Evolutionary conservation across 2,888 invertebrate species (phyloP), one percentile per base, ranked within the genome.

Genomic region (Chymomyza caudatula): DNA sequence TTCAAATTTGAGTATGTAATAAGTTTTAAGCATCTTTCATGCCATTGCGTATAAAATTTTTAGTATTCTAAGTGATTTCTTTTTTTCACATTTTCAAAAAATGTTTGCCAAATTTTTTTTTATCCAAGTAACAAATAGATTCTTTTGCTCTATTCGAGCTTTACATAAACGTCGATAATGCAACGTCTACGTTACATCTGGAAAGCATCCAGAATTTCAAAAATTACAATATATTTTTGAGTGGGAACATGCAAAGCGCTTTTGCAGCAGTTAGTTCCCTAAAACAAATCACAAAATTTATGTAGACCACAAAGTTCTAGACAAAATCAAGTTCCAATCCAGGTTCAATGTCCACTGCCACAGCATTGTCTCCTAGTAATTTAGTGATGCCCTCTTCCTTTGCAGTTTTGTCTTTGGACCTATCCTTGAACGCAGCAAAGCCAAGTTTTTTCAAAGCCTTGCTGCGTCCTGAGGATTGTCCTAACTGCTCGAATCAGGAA

Each of bases 401-500:
- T 2, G 72, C 60, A 54, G 83, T 69, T 65, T 89, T 89, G 29
- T 85, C 78, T 76, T 89, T 88, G 80, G 90, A 87, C 88, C 87
- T 85, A 68, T 90, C 89, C 78, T 88, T 89, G 76, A 88, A 86
- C 66, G 83, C 80, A 67, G 80, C 74, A 68, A 87, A 80, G 67
- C 89, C 84, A 65, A 89, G 69, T 69, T 88, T 85, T 53, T 86
- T 82, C 37, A 89, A 71, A 53, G 86, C 84, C 62, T 84, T 89
- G 62, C 86, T 86, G 74, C 90, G 90, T 57, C 89, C 84, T 6
- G 88, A 86, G 75, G 90, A 86, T 72, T 89, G 89, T 69, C 90
- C 90, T 81, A 90, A 88, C 87, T 90, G 89, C 85, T 90, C 89
- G 78, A 92, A 93, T 93, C 93, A 93, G 90, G 94, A 94, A 88